Conservation (phyloP, 2,113 vertebrate species). For the Ciconia stormi region DNA sequence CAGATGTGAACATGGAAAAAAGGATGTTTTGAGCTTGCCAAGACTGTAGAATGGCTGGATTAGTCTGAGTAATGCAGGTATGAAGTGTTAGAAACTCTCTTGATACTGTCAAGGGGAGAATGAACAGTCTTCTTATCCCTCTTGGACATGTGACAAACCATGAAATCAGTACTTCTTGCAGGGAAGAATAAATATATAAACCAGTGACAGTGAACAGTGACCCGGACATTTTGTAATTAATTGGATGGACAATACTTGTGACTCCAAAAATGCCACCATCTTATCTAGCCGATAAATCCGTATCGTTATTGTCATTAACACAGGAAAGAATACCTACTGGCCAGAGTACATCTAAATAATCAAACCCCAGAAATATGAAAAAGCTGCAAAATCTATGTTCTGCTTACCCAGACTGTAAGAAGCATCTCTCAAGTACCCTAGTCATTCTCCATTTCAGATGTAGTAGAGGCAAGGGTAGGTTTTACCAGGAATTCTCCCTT, state of each 20-base stretch:
- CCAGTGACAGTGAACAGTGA: neutral
- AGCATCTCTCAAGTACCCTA: neutral
- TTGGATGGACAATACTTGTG: neutral
- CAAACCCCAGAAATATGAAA: neutral
- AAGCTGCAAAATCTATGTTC: neutral
- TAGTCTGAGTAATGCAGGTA: neutral
- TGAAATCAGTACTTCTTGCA: neutral
- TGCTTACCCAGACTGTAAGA: neutral
- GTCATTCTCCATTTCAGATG: neutral
- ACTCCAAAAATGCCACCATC: neutral
- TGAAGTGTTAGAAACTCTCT: neutral
- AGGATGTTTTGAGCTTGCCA: neutral
- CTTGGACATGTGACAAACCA: neutral
- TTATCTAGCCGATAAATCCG: neutral
- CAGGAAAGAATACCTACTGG: neutral
- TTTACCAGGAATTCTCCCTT: neutral
- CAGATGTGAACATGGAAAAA: neutral
- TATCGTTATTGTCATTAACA: neutral
- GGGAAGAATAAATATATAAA: neutral
- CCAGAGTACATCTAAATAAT: neutral
- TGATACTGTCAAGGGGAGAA: neutral
- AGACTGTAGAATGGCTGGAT: neutral
- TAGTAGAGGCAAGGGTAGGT: neutral
- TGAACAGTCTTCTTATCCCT: neutral
- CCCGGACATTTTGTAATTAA: neutral